Base-by-base conservation (phyloP, 2,888 invertebrate genomes). In the Yponomeuta evonymella region DNA sequence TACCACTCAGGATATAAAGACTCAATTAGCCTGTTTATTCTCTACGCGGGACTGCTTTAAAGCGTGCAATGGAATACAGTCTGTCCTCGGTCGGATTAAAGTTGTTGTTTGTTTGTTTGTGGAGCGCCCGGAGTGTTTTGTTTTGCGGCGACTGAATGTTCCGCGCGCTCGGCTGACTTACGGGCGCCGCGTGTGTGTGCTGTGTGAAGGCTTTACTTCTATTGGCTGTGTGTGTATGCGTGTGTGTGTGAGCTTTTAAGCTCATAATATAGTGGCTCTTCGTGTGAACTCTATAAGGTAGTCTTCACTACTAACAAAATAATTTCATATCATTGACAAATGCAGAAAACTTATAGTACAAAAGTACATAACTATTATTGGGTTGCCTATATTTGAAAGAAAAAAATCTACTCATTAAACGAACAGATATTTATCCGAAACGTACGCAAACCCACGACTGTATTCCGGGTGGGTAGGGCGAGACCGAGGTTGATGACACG, bases 1-100 rank as follows among this genome's bases (percentile, higher is more conserved):
- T 74, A 72, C 63, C 63, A 30, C 71, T 65, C 71, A 69, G 69
- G 70, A 72, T 71, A 70, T 73, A 75, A 71, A 71, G 70, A 70
- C 69, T 71, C 66, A 73, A 75, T 74, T 73, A 74, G 73, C 72
- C 71, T 64, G 63, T 64, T 73, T 15, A 58, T 58, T 15, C 15
- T 58, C 51, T 58, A 15, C 15, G 67, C 43, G 67, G 48, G 36
- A 67, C 23, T 43, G 48, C 9, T 43, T 43, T 48, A 67, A 43
- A 67, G 36, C 36, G 67, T 23, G 15, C 48, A 48, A n/a, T n/a
- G 23, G 67, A 67, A 67, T 67, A 36, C n/a, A n/a, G 48, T 36
- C 67, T 67, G 36, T 67, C 33, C 9, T n/a, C 23, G 36, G 23
- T 23, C 8, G 67, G 67, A 67, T 67, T 67, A 67, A 12, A 67